Base-by-base conservation (phyloP, 2,113 vertebrate genomes). In the Edolisoma coerulescens region DNA sequence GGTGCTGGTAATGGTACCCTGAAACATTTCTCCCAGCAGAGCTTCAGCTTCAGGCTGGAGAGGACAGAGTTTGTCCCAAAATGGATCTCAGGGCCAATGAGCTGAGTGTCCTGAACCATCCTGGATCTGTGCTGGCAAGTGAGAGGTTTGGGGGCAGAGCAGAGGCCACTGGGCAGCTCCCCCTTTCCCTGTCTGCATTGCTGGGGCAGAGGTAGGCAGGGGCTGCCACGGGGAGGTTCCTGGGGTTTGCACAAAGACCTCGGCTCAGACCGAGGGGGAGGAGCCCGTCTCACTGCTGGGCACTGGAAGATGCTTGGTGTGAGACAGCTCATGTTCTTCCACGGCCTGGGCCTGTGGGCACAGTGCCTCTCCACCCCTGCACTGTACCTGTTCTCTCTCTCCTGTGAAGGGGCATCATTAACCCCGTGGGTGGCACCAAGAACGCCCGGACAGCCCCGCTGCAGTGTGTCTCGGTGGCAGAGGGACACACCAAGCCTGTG, bases 401-500 rank as follows among this genome's bases (percentile, higher is more conserved):
- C 88, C 84, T 37, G 84, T 59, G 61, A 98, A 99, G 99, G 98
- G 99, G 99, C 89, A 95, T 99, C 97, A 99, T 99, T 94, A 99
- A 98, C 96, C 99, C 99, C 0, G 98, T 99, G 23, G 98, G 99
- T 42, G 99, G 99, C 67, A 98, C 98, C 83, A 99, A 99, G 96
- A 99, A 99, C 4, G 97, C 98, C 16, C 97, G 99, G 77, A 99
- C 99, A 0, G 99, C 99, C 35, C 99, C 99, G 0, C 97, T 99
- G 93, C 99, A 99, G 97, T 99, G 99, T 17, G 96, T 99, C 59
- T 99, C 99, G 1, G 81, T 99, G 96, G 99, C 99, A 4, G 99
- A 99, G 96, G 99, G 99, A 84, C 99, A 99, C 95, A 99, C 99
- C 39, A 99, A 99, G 95, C 99, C 99, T 3, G 98, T 99, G 49